Evolutionary conservation across 2,797 vertebrate genomes (phyloP).

Genomic region (Uromys caudimaculatus): DNA sequence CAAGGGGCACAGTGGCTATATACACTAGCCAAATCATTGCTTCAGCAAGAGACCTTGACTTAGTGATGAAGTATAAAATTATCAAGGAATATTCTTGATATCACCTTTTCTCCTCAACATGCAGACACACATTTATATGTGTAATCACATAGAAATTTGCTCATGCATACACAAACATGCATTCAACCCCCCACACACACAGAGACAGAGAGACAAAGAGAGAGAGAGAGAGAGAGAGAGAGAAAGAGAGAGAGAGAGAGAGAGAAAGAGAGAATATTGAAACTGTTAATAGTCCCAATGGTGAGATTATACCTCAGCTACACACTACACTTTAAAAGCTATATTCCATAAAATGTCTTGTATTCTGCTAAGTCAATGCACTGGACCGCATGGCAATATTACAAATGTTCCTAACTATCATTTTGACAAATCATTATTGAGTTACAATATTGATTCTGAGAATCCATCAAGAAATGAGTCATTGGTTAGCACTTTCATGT

Average conservation of each 20-base stretch:
- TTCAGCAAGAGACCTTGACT: background rate
- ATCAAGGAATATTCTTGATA: background rate
- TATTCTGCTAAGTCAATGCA: background rate
- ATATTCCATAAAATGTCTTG: background rate
- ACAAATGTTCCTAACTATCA: background rate
- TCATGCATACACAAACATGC: background rate
- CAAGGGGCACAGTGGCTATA: background rate
- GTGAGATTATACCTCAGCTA: fast-evolving
- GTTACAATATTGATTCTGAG: background rate
- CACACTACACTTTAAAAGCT: background rate
- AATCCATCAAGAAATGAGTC: background rate
- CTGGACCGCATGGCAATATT: background rate
- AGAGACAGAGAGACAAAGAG: background rate
- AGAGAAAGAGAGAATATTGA: no score
- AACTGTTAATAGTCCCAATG: fast-evolving
- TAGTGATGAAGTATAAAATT: background rate
- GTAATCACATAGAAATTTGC: background rate
- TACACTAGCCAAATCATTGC: background rate
- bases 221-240: no score
- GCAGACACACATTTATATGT: background rate
- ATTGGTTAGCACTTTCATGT: background rate
- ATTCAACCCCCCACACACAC: background rate
- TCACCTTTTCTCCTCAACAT: background rate
- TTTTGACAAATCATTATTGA: background rate
- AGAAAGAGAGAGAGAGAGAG: no score